These are phyloP conservation scores for Stigmatopora argus DNA, from an alignment of 2,113 vertebrate species.

Conservation along the genomic window DNA sequence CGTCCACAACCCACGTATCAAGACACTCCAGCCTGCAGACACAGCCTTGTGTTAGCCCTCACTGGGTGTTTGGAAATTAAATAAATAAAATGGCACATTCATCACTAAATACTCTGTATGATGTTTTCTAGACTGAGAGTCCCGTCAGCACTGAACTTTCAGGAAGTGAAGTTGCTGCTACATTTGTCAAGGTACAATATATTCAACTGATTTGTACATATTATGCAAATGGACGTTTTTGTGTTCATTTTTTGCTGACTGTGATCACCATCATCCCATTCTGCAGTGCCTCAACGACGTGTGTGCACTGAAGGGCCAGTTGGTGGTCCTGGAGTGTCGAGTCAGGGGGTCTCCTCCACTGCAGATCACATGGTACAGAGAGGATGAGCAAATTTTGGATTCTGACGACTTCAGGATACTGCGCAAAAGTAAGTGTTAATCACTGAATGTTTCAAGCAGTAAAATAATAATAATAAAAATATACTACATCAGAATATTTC, in stretches of 20 bases:
- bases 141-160: conserved; percentile 54
- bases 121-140: conserved; percentile 53
- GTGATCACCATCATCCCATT: background rate
- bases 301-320: conserved; percentile 75
- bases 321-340: conserved; percentile 81
- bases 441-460: background rate
- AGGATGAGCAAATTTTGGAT: conserved; percentile 72
- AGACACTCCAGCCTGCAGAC: conserved; percentile 66
- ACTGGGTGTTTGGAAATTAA: conserved; percentile 37
- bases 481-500: background rate
- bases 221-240: background rate
- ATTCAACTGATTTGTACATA: background rate
- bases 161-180: conserved; percentile 61
- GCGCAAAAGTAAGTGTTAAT: conserved; percentile 75
- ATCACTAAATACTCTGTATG: background rate
- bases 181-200: conserved; percentile 67
- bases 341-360: conserved; percentile 71
- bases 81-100: background rate
- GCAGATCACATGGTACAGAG: conserved; percentile 82
- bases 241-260: background rate
- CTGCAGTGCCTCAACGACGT: conserved; percentile 78
- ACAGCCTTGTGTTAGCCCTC: conserved; percentile 59
- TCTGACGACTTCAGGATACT: conserved; percentile 83
- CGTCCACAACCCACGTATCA: conserved; percentile 49
- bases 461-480: background rate